Evolutionary conservation across 2,113 vertebrate genomes (phyloP), one percentile per base, ranked within the genome.

Genomic region (Notarius lentiginosus): DNA sequence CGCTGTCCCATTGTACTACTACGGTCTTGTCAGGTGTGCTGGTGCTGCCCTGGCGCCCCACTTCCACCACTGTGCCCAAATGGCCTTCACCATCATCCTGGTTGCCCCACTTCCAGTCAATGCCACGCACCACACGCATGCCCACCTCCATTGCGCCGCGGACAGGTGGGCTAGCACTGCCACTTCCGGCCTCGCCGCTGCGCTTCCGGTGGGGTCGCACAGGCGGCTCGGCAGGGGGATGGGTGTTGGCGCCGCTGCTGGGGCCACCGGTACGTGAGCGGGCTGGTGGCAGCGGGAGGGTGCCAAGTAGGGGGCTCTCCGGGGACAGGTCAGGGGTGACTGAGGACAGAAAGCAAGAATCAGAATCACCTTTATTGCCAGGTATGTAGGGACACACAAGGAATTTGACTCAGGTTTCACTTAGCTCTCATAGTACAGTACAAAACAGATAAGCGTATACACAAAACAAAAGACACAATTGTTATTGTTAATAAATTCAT

Each of bases 1-100:
- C 98, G 34, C 97, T 98, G 91, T 99, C 98, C 98, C 98, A 99
- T 94, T 99, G 98, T 84, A 99, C 97, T 0, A 99, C 98, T 72
- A 99, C 98, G 0, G 98, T 99, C 91, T 97, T 98, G 91, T 99
- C 98, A 0, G 98, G 98, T 0, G 98, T 99, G 0, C 97, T 99
- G 20, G 98, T 97, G 95, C 98, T 99, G 89, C 98, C 98, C 5
- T 98, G 95, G 7, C 97, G 96, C 30, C 98, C 98, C 0, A 99
- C 97, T 93, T 99, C 98, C 90, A 99, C 98, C 93, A 99, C 98
- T 0, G 98, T 99, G 88, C 98, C 98, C 65, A 97, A 94, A 0
- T 97, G 97, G n/a, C 98, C 98, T 94, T 99, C 98, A 0, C 97
- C 96, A 0, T 94, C 97, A 24, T 99, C 98, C 94, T 99, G 98